Evolutionary conservation across 1,140 invertebrate genomes (phyloP).

Genomic region (Aphaenogaster ashmeadi): DNA sequence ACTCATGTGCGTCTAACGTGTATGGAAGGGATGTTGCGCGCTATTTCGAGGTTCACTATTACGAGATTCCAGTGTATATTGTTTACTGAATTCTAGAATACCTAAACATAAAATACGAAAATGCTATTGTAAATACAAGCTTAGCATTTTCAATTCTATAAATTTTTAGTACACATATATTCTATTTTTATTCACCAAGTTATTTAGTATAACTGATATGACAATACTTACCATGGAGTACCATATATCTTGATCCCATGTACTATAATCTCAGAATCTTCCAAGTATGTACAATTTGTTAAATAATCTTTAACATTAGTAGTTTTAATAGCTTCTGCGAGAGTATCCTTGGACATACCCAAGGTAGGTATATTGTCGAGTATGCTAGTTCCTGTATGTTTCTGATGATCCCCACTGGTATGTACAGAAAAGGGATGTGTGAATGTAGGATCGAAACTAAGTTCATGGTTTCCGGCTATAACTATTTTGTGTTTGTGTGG

Average conservation of each 20-base stretch:
- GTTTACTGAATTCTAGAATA: slow-evolving; percentile 24
- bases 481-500: slow-evolving; percentile 95
- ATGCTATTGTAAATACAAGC: neutral
- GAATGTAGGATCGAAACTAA: slow-evolving; percentile 93
- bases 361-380: slow-evolving; percentile 90
- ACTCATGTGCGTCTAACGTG: too few relatives aligned
- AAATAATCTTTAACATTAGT: slow-evolving; percentile 90
- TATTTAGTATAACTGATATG: slow-evolving; percentile 6
- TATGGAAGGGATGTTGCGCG: too few relatives aligned
- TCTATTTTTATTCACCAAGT: neutral
- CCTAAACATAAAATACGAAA: slow-evolving; percentile 13
- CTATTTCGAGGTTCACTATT: too few relatives aligned
- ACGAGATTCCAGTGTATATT: neutral
- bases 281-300: slow-evolving; percentile 93
- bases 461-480: slow-evolving; percentile 96
- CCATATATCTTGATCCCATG: slow-evolving; percentile 95
- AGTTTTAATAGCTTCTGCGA: slow-evolving; percentile 89
- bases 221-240: slow-evolving; percentile 91
- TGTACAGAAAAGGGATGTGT: slow-evolving; percentile 88
- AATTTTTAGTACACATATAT: neutral
- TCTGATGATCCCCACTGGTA: slow-evolving; percentile 82
- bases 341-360: slow-evolving; percentile 89
- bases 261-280: slow-evolving; percentile 91
- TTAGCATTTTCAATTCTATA: slow-evolving; percentile 1
- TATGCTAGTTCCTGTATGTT: slow-evolving; percentile 86